These are phyloP conservation scores for Holocentrus rufus DNA, from an alignment of 2,797 vertebrate species.

Conservation along the genomic window DNA sequence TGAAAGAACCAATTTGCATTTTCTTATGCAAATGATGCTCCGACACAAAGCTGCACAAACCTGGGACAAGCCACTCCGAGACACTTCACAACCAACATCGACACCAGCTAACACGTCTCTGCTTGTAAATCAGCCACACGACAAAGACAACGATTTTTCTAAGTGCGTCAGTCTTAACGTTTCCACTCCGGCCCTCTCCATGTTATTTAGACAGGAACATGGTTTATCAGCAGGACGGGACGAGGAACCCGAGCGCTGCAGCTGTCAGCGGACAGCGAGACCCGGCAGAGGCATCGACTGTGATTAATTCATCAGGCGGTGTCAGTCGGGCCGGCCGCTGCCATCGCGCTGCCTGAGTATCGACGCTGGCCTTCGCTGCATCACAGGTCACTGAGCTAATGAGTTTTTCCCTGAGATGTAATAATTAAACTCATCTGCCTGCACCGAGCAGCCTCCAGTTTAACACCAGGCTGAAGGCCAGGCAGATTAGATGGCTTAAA, in stretches of 20 bases:
- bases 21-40: conserved; percentile 57
- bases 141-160: conserved; percentile 23
- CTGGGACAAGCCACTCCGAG: conserved; percentile 29
- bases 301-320: conserved; percentile 61
- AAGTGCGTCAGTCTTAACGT: conserved; percentile 10
- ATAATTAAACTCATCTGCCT: conserved; percentile 66
- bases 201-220: conserved; percentile 27
- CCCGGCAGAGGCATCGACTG: conserved; percentile 32
- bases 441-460: conserved; percentile 37
- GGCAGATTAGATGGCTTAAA: conserved; percentile 57
- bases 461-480: conserved; percentile 57
- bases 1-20: conserved; percentile 61
- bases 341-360: conserved; percentile 52
- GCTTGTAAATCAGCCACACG: conserved; percentile 32
- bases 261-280: conserved; percentile 34
- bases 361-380: conserved; percentile 52
- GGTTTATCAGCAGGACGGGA: conserved; percentile 32
- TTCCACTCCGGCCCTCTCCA: conserved; percentile 26
- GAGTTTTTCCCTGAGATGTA: conserved; percentile 64
- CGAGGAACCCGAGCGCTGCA: conserved; percentile 37
- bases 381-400: conserved; percentile 67
- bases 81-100: conserved; percentile 14
- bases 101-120: conserved; percentile 20
- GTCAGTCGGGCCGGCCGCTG: conserved; percentile 42
- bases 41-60: conserved; percentile 34